These are phyloP conservation scores for Oryctes rhinoceros DNA, from an alignment of 1,140 invertebrate genomes.

Conservation along the genomic window DNA sequence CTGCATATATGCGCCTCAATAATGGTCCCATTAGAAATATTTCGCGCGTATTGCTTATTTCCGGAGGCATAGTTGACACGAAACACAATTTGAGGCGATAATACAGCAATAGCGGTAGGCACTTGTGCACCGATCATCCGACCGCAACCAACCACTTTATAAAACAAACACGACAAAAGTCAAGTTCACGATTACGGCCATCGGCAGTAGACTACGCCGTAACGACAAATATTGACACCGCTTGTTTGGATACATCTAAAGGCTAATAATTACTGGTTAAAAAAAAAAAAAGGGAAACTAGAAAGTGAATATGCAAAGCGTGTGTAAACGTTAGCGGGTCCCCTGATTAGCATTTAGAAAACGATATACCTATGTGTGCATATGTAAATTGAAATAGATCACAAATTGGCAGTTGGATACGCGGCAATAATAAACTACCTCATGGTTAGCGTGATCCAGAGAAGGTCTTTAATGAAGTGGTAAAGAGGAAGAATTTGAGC, in stretches of 20 bases:
- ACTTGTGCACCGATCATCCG: not conserved
- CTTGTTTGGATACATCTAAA: conserved; percentile 34
- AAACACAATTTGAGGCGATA: not conserved
- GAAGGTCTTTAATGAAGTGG: no score
- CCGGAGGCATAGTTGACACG: not conserved
- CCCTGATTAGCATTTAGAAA: not conserved
- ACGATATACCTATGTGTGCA: no score
- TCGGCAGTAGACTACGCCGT: not conserved
- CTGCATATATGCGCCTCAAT: no score
- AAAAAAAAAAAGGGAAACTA: conserved; percentile 26
- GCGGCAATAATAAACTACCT: no score
- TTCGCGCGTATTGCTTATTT: not conserved
- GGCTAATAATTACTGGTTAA: conserved; percentile 29
- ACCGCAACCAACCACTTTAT: conserved; percentile 24
- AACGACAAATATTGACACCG: conserved; percentile 26
- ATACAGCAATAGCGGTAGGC: conserved; percentile 10
- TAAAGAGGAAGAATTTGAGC: no score
- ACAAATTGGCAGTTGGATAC: no score
- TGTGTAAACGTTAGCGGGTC: not conserved
- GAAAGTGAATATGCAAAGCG: conserved; percentile 14
- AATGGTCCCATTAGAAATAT: not conserved
- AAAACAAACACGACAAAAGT: conserved; percentile 12
- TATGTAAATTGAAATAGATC: no score
- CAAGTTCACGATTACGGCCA: conserved; percentile 17
- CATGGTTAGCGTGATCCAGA: no score